Base-by-base conservation (phyloP, 2,113 vertebrate species). In the Otocyon megalotis region DNA sequence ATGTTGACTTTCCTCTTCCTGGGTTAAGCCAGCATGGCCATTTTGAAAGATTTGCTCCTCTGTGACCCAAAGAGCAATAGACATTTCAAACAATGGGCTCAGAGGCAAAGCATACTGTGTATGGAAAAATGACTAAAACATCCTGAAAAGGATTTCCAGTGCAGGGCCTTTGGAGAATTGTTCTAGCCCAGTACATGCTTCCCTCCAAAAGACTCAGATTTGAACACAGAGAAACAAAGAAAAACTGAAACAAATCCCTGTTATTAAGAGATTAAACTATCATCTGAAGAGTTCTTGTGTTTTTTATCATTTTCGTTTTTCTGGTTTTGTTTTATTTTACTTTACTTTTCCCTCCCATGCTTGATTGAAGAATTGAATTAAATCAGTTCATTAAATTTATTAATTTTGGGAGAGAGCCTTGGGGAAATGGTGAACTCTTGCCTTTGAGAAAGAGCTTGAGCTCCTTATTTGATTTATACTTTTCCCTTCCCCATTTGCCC, bases 31-130 rank as follows among this genome's bases (percentile, higher is more conserved):
- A 85, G 95, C 87, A 80, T 67, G 93, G 60, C 37, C 65, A 96
- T 96, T 97, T 95, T 95, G 69, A 95, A 96, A 93, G 85, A 94
- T 97, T 79, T 81, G 58, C 54, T 92, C 84, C 80, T 96, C 43
- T 94, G 92, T 96, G 97, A 97, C 96, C 90, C 65, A 72, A 92
- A 96, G 84, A 96, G 93, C 87, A 94, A 90, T 0, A 89, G 84
- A 92, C 54, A 85, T 96, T 97, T 97, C 84, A 95, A 97, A 97
- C 93, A 96, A 86, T 88, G 65, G 58, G 58, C 82, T 98, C 88
- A 92, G 67, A 93, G 67, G 90, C 89, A 96, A 97, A 96, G 80
- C 37, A 82, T 13, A 37, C 24, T 77, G 30, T 96, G 93, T 65
- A 26, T 90, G 90, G 81, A 88, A 90, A 97, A 95, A 95, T 48